Conservation (phyloP, 1,140 invertebrate genomes). For the Antheraea pernyi region DNA sequence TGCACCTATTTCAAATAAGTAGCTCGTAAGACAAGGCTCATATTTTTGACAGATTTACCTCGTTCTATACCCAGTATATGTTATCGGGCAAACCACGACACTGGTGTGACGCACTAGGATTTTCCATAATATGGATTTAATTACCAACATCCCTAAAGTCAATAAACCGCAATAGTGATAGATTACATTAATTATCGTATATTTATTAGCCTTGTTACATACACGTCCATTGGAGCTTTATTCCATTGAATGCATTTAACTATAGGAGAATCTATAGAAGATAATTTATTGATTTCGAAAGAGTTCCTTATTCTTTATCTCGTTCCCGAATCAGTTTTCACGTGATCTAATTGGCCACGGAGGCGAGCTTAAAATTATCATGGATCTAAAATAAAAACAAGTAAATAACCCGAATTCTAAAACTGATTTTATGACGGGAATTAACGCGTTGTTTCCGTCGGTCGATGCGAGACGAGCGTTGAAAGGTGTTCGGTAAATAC, state of each 20-base stretch:
- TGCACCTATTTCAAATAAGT: neutral
- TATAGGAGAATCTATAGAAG: neutral
- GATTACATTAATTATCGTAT: neutral
- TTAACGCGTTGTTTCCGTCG: constrained; percentile 78
- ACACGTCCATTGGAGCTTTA: too few relatives aligned
- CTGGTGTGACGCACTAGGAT: constrained; percentile 19
- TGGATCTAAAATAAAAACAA: constrained; percentile 77
- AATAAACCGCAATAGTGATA: neutral
- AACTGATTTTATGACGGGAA: constrained; percentile 79
- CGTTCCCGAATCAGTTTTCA: constrained; percentile 51
- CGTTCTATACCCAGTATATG: constrained; percentile 8
- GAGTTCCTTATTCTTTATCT: neutral
- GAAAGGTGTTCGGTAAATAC: constrained; percentile 75
- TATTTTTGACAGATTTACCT: constrained; percentile 1
- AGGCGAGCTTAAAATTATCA: constrained; percentile 74
- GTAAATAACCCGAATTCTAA: constrained; percentile 79
- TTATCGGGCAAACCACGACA: constrained; percentile 4
- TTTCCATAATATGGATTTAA: constrained; percentile 22
- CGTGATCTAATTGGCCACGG: constrained; percentile 75
- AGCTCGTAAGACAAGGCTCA: neutral
- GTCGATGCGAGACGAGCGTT: constrained; percentile 72
- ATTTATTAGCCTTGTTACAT: neutral
- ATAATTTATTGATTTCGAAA: neutral
- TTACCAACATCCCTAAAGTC: constrained; percentile 14
- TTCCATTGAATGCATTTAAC: neutral